A percentile compares a stretch with the other conserved stretches of the same genome.
These are phyloP conservation scores for Hiodon tergisus DNA, from an alignment of 2,113 vertebrate genomes.

Conservation along the genomic window DNA sequence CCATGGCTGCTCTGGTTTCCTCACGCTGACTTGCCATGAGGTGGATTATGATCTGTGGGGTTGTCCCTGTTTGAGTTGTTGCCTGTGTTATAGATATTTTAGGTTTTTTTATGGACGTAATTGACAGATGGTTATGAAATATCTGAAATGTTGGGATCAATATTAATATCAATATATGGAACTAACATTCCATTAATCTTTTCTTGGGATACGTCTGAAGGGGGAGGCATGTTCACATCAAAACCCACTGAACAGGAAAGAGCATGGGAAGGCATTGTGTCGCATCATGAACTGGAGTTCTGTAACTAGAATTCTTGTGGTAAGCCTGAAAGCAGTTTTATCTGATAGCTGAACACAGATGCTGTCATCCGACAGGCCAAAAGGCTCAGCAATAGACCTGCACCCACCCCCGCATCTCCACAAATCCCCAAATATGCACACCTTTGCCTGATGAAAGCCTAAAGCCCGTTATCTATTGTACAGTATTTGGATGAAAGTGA, in stretches of 20 bases:
- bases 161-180: too few relatives aligned
- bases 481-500: neutral
- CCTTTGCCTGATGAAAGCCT: neutral
- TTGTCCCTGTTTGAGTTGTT: too few relatives aligned
- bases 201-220: slow-evolving; percentile 30
- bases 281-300: neutral
- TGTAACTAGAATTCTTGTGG: slow-evolving; percentile 44
- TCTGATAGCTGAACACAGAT: slow-evolving; percentile 32
- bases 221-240: slow-evolving; percentile 43
- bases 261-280: slow-evolving; percentile 14
- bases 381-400: slow-evolving; percentile 3
- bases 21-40: too few relatives aligned
- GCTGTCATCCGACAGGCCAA: slow-evolving; percentile 22
- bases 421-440: neutral
- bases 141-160: too few relatives aligned
- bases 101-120: too few relatives aligned
- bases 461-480: neutral
- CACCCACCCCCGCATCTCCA: neutral
- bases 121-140: too few relatives aligned
- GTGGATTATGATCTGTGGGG: too few relatives aligned
- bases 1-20: too few relatives aligned
- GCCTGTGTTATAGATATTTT: too few relatives aligned
- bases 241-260: slow-evolving; percentile 34
- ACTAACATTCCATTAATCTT: slow-evolving; percentile 18
- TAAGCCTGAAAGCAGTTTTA: slow-evolving; percentile 33